Base-by-base conservation (phyloP, 2,797 vertebrate genomes). In the Pempheris klunzingeri region DNA sequence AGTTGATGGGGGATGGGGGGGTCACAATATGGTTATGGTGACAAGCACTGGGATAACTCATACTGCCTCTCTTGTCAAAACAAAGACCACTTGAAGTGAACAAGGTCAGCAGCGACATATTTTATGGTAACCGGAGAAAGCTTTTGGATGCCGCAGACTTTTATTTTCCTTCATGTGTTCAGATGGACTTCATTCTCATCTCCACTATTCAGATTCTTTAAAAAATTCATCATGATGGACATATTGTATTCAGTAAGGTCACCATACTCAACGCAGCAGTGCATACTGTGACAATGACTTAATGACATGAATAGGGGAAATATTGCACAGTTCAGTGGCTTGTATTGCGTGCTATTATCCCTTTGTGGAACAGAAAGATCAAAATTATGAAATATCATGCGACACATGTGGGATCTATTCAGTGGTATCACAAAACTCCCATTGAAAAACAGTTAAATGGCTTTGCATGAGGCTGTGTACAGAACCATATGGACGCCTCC, bases 401-500 rank as follows among this genome's bases (percentile, higher is more conserved):
- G 69, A 84, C 87, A 82, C 90, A 92, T 90, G 91, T 84, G 90
- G 86, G 84, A 92, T 91, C 93, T 81, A 92, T 94, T 93, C 91
- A 93, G 83, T 67, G 47, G 81, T 83, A 88, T 92, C 88, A 92
- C 89, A 92, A 93, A 90, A 92, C 90, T 81, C 90, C 88, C 88
- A 92, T 90, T 90, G 92, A 91, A 93, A 87, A 88, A 74, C 46
- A 57, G 76, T 87, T 91, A 91, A 92, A 93, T 92, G 93, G 93
- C 92, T 84, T 93, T 74, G 90, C 92, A 85, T 93, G 92, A 90
- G 89, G 90, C 92, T 93, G 91, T 88, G 92, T 92, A 86, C 88
- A 76, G 91, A 91, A 92, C 93, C 95, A 95, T 95, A 95, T 95
- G 95, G 94, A 93, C 88, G 82, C 87, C 87, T 92, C 93, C 90